phyloP scores from a whole-genome alignment of 2,888 invertebrate genomes.

The Meiosimyza platycephala region DNA sequence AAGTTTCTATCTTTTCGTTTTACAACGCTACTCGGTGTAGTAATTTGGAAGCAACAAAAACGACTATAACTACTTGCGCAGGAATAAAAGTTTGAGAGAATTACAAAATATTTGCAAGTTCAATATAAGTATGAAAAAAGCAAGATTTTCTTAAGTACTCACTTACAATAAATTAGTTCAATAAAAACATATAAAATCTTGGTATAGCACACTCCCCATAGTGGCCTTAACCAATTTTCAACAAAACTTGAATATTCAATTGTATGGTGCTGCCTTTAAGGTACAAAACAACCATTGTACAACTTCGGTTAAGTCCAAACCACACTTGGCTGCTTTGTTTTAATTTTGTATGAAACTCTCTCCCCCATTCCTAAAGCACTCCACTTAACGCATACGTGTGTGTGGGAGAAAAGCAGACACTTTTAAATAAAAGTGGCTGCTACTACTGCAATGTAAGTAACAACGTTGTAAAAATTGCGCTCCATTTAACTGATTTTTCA shows the following conservation, averaged over 20 bases:
- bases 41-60: conserved; percentile 18
- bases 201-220: too few relatives aligned
- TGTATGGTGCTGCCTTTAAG: too few relatives aligned
- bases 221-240: too few relatives aligned
- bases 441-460: not conserved
- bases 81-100: not conserved
- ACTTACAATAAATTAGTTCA: conserved; percentile 2
- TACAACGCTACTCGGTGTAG: conserved; percentile 9
- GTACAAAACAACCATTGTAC: too few relatives aligned
- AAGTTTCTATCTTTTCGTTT: conserved; percentile 33
- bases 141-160: not conserved
- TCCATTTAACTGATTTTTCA: conserved; percentile 27
- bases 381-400: too few relatives aligned
- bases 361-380: not conserved
- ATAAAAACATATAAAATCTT: not conserved
- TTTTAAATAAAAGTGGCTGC: too few relatives aligned
- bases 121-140: not conserved
- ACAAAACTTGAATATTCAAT: too few relatives aligned
- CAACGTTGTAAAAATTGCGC: not conserved
- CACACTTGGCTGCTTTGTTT: not conserved
- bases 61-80: not conserved
- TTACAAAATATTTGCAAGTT: not conserved
- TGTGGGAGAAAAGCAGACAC: not conserved
- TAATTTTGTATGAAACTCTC: not conserved
- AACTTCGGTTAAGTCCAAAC: too few relatives aligned